phyloP scores from a whole-genome alignment of 2,113 vertebrate species.

The Aptenodytes forsteri region DNA sequence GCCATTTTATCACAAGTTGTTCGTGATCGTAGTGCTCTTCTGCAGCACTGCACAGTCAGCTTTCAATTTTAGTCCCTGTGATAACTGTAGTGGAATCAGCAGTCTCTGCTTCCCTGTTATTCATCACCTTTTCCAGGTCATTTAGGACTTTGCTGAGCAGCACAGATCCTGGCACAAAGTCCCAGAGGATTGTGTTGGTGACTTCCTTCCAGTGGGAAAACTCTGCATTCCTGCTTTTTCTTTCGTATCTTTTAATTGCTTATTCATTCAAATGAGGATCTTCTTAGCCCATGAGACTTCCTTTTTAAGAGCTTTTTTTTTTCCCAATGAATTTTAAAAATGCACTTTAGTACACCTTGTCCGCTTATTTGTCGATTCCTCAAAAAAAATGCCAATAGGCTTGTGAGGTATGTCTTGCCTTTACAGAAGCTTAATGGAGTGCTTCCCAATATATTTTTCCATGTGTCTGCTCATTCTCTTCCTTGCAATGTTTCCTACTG shows the following conservation, averaged over 20 bases:
- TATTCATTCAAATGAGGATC: neutral
- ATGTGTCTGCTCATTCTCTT: neutral
- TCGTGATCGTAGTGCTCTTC: neutral
- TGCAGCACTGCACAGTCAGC: constrained; percentile 30
- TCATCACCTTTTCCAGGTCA: constrained; percentile 45
- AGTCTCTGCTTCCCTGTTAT: constrained; percentile 7
- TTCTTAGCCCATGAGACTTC: neutral
- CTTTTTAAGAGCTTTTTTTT: neutral
- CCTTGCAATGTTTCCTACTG: neutral
- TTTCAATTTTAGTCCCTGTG: neutral
- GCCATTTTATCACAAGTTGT: neutral
- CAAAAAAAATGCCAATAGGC: neutral
- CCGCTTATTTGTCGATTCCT: neutral
- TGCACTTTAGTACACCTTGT: neutral
- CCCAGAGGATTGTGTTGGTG: neutral
- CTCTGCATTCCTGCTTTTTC: neutral
- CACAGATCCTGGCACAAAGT: neutral
- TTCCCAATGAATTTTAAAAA: neutral
- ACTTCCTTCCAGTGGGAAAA: neutral
- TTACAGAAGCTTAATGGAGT: neutral
- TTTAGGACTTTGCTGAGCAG: constrained; percentile 42
- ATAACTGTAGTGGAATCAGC: constrained; percentile 32
- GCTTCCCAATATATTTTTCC: neutral
- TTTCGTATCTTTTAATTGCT: neutral
- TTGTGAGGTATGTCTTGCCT: neutral